Percentiles rank a stretch among this genome's conserved stretches.
These are phyloP conservation scores for Zaprionus kolodkinae DNA, from an alignment of 1,140 invertebrate species.

Conservation along the genomic window DNA sequence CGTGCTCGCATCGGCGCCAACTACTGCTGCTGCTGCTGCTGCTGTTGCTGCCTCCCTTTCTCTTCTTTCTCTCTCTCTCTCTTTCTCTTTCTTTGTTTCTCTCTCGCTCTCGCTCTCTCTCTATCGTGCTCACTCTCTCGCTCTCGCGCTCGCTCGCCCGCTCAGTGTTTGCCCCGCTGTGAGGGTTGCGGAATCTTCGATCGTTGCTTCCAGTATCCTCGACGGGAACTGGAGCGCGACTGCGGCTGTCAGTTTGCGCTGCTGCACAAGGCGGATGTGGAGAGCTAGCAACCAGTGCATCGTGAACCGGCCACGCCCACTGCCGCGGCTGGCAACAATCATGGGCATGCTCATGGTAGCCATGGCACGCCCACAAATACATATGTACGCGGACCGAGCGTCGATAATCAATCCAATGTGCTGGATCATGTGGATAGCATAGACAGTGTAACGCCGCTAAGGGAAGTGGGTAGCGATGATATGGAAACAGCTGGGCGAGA, in stretches of 20 bases:
- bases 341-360: constrained; percentile 22
- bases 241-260: constrained; percentile 94
- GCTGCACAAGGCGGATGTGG: constrained; percentile 91
- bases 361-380: constrained; percentile 81
- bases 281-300: constrained; percentile 85
- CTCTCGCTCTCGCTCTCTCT: constrained; percentile 13
- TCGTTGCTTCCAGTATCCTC: constrained; percentile 92
- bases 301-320: constrained; percentile 74
- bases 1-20: constrained; percentile 42
- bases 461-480: constrained; percentile 20
- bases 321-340: constrained; percentile 70
- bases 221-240: constrained; percentile 90
- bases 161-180: constrained; percentile 83
- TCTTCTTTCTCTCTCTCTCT: constrained; percentile 29
- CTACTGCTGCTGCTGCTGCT: constrained; percentile 35
- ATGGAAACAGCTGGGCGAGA: background rate
- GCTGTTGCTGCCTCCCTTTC: too few species aligned
- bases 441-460: constrained; percentile 32
- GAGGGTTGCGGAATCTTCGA: constrained; percentile 93
- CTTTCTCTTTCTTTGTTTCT: constrained; percentile 26
- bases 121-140: constrained; percentile 1
- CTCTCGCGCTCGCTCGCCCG: constrained; percentile 15
- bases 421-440: constrained; percentile 68
- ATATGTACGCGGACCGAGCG: constrained; percentile 69
- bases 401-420: constrained; percentile 74